phyloP scores from a whole-genome alignment of 2,113 vertebrate species.

The Arvicanthis niloticus region DNA sequence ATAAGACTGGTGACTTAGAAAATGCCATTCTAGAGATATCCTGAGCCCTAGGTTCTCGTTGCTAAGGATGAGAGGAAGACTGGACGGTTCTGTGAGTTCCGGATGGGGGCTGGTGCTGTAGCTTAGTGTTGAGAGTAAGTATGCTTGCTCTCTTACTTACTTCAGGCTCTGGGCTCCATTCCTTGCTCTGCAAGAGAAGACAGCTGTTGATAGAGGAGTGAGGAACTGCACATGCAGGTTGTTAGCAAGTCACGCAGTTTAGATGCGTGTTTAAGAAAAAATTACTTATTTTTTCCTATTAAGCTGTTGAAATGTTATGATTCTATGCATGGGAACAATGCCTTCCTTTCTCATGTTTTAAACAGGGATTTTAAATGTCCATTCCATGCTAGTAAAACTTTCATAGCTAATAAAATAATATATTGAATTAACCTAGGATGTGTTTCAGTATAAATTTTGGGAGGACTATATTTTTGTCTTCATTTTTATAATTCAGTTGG shows the following conservation, averaged over 20 bases:
- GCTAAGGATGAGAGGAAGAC: not conserved
- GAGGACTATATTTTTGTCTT: not conserved
- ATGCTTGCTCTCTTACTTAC: not conserved
- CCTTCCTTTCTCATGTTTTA: conserved; percentile 50
- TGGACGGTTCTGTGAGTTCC: not conserved
- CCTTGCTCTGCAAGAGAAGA: not conserved
- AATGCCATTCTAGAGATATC: not conserved
- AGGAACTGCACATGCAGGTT: not conserved
- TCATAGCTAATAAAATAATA: conserved; percentile 49
- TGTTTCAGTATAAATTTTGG: not conserved
- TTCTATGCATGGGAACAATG: not conserved
- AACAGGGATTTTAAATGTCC: not conserved
- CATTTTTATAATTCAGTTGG: conserved; percentile 16
- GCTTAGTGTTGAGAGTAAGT: not conserved
- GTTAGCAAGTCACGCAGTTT: not conserved
- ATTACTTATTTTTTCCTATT: conserved; percentile 9
- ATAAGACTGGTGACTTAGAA: not conserved
- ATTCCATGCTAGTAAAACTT: conserved; percentile 16
- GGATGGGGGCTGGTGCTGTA: not conserved
- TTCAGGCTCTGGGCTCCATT: not conserved
- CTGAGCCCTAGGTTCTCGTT: not conserved
- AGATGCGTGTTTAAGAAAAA: conserved; percentile 2
- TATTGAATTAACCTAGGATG: conserved; percentile 25
- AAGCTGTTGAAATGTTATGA: not conserved
- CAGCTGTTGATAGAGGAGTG: not conserved